phyloP scores from a whole-genome alignment of 1,140 invertebrate species.

The Monochamus saltuarius region DNA sequence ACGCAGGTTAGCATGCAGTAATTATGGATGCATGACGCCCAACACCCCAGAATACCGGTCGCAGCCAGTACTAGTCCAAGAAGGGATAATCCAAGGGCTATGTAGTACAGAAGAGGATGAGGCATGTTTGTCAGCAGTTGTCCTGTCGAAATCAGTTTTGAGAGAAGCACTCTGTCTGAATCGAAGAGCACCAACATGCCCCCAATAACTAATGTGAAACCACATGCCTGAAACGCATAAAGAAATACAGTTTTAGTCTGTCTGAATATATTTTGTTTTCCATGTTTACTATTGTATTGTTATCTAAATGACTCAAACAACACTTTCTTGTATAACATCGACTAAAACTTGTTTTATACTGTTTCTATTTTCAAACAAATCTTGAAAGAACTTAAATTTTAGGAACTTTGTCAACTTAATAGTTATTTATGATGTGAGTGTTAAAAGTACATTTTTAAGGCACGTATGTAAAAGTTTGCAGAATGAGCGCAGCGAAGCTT shows the following conservation, averaged over 20 bases:
- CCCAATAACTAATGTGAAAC: slow-evolving; percentile 65
- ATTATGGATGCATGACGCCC: slow-evolving; percentile 73
- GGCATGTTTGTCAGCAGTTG: slow-evolving; percentile 57
- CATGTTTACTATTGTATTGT: no score
- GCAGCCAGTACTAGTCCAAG: slow-evolving; percentile 66
- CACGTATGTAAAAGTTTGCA: no score
- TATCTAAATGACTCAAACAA: no score
- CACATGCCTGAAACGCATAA: slow-evolving; percentile 62
- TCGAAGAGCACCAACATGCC: slow-evolving; percentile 72
- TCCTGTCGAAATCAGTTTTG: slow-evolving; percentile 61
- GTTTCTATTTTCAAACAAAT: no score
- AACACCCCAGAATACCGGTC: slow-evolving; percentile 71
- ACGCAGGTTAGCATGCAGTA: slow-evolving; percentile 69
- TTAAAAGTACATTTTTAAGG: no score
- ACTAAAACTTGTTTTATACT: no score
- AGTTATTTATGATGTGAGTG: no score
- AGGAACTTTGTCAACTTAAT: no score
- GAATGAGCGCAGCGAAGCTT: no score
- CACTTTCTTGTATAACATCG: no score
- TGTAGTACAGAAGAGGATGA: slow-evolving; percentile 74
- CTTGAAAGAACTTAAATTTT: no score
- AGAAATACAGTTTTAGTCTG: slow-evolving; percentile 5
- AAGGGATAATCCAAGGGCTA: slow-evolving; percentile 64
- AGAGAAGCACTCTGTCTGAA: slow-evolving; percentile 66
- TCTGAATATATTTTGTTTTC: no score